Evolutionary conservation across 2,888 invertebrate species (phyloP).

Genomic region (Lasioglossum lativentre): DNA sequence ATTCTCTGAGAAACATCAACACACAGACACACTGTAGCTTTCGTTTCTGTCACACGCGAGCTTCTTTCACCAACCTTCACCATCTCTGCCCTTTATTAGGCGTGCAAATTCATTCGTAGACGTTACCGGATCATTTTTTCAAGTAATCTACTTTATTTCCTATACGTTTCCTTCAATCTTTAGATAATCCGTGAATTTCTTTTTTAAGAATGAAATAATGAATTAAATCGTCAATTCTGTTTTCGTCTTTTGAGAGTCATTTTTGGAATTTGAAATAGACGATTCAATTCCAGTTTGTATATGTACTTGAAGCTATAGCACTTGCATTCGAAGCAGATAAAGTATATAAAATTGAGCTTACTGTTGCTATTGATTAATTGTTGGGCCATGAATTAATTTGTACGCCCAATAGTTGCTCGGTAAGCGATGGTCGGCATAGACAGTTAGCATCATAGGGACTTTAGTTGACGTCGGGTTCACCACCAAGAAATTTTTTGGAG

Average conservation of each 20-base stretch:
- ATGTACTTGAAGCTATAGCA: no score
- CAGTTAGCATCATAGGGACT: slow-evolving; percentile 27
- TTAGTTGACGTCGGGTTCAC: slow-evolving; percentile 19
- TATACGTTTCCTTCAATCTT: not conserved
- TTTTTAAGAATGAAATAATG: no score
- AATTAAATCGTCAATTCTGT: no score
- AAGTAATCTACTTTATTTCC: not conserved
- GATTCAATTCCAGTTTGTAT: no score
- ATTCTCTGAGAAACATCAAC: slow-evolving; percentile 34
- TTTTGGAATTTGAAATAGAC: no score
- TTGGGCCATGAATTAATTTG: not conserved
- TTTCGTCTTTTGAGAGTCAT: no score
- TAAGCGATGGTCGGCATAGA: slow-evolving; percentile 22
- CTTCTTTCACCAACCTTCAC: slow-evolving; percentile 37
- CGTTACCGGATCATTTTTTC: not conserved
- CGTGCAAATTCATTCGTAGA: not conserved
- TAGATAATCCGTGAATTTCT: not conserved
- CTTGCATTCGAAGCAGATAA: no score
- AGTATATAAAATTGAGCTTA: no score
- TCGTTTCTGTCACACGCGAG: slow-evolving; percentile 37
- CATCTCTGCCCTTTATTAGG: slow-evolving; percentile 18
- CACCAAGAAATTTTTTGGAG: not conserved
- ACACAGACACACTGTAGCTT: slow-evolving; percentile 55
- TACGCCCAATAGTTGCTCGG: slow-evolving; percentile 9
- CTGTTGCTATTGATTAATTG: not conserved